phyloP scores from a whole-genome alignment of 2,113 vertebrate species.

The Caracal caracal region DNA sequence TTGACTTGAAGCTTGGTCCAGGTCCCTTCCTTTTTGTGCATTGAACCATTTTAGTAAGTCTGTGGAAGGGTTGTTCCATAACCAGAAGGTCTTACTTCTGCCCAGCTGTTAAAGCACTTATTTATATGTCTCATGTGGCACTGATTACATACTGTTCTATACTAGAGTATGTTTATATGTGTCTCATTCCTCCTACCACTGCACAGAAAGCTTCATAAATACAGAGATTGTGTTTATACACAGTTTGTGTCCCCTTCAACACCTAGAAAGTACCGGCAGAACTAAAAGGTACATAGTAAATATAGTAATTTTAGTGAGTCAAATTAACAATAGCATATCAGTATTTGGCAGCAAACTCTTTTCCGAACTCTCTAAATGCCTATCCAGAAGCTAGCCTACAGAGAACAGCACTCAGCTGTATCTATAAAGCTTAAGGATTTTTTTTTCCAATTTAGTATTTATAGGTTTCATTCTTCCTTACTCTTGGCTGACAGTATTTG shows the following conservation, averaged over 20 bases:
- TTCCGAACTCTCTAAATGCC: slow-evolving; percentile 6
- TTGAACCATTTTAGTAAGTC: background rate
- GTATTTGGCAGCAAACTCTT: slow-evolving; percentile 20
- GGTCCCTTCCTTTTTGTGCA: background rate
- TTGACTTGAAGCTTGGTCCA: background rate
- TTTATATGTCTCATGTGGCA: background rate
- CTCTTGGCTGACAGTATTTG: slow-evolving; percentile 1
- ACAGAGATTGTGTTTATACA: background rate
- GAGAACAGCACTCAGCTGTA: background rate
- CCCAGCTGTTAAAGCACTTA: background rate
- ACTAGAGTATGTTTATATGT: background rate
- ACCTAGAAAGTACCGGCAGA: background rate
- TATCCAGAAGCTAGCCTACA: background rate
- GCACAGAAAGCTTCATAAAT: background rate
- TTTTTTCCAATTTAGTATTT: background rate
- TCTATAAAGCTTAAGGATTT: slow-evolving; percentile 24
- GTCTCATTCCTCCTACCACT: background rate
- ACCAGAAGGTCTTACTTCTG: slow-evolving; percentile 3
- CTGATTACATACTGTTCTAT: background rate
- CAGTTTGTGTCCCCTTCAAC: background rate
- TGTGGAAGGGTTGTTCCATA: background rate
- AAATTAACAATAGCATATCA: slow-evolving; percentile 17
- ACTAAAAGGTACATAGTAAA: slow-evolving; percentile 27
- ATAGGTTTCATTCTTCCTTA: background rate
- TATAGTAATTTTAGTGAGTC: slow-evolving; percentile 48